These are phyloP conservation scores for Meandrina meandrites DNA, from an alignment of 92 coral and sea anemone species.

Conservation along the genomic window DNA sequence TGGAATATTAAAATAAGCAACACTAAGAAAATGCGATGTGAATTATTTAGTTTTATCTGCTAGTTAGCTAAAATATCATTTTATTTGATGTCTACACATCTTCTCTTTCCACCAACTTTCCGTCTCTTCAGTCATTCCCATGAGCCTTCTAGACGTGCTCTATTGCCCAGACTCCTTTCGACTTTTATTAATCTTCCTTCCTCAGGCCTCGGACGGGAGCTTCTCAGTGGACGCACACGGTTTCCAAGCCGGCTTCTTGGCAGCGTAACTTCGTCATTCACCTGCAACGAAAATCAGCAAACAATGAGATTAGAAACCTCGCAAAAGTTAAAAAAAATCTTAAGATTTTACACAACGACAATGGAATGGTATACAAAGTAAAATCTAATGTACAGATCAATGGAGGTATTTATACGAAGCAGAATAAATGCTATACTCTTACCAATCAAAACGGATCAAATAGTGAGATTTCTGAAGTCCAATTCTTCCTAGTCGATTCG, in stretches of 20 bases:
- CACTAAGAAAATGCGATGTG: too few relatives aligned
- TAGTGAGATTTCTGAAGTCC: too few relatives aligned
- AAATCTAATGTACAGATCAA: too few relatives aligned
- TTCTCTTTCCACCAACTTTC: background rate
- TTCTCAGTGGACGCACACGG: slow-evolving; percentile 12
- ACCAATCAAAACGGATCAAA: too few relatives aligned
- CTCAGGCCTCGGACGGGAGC: background rate
- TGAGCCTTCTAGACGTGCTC: background rate
- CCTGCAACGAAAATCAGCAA: background rate
- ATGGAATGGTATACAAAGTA: too few relatives aligned
- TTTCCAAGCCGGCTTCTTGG: background rate
- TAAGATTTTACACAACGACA: too few relatives aligned
- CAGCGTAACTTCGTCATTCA: background rate
- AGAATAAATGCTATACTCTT: too few relatives aligned
- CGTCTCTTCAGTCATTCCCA: background rate
- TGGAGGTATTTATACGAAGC: too few relatives aligned
- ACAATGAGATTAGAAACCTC: background rate
- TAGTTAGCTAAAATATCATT: background rate
- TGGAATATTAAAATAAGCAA: too few relatives aligned
- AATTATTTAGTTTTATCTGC: too few relatives aligned
- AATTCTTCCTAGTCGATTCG: too few relatives aligned
- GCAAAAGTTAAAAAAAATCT: background rate
- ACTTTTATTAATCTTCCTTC: background rate
- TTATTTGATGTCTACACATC: background rate
- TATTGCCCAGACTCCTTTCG: background rate